Conservation (phyloP, 2,888 invertebrate genomes). For the Aproaerema taeniolella region DNA sequence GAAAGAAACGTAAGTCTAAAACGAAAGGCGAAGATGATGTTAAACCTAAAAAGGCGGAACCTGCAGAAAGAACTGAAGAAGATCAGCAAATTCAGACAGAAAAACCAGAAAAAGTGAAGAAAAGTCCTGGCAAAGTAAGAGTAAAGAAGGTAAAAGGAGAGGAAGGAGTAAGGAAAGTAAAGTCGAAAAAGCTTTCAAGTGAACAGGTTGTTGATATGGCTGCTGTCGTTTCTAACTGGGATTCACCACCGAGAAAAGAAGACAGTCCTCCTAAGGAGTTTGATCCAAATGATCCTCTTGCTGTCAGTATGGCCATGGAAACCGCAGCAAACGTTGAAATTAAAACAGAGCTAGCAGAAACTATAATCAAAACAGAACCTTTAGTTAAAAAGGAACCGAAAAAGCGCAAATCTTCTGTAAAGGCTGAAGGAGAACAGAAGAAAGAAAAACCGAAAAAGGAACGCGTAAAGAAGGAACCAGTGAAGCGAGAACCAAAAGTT, state of each 20-base stretch:
- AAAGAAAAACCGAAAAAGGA: conserved; percentile 38
- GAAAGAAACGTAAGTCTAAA: conserved; percentile 41
- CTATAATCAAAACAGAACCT: conserved; percentile 6
- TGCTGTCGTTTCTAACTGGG: conserved; percentile 53
- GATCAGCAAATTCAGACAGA: conserved; percentile 21
- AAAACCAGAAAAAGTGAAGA: conserved; percentile 21
- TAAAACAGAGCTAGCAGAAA: conserved; percentile 6
- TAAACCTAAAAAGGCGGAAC: conserved; percentile 20
- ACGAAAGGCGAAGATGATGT: conserved; percentile 26
- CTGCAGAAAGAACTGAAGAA: conserved; percentile 14
- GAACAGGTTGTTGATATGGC: conserved; percentile 54
- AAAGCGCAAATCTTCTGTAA: conserved; percentile 43
- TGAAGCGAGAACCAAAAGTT: conserved; percentile 25
- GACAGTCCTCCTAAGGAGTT: conserved; percentile 23
- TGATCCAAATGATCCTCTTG: conserved; percentile 27
- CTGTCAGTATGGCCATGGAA: not conserved
- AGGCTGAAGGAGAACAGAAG: conserved; percentile 24
- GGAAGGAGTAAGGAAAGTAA: conserved; percentile 30
- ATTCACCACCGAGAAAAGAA: conserved; percentile 50
- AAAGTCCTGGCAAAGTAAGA: not conserved
- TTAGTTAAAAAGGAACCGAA: conserved; percentile 41
- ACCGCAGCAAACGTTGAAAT: too few species aligned
- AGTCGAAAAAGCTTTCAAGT: conserved; percentile 50
- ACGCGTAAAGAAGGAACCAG: conserved; percentile 26
- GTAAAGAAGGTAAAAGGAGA: not conserved